These are phyloP conservation scores for Plagiodera versicolora DNA, from an alignment of 2,888 invertebrate genomes.

Conservation along the genomic window DNA sequence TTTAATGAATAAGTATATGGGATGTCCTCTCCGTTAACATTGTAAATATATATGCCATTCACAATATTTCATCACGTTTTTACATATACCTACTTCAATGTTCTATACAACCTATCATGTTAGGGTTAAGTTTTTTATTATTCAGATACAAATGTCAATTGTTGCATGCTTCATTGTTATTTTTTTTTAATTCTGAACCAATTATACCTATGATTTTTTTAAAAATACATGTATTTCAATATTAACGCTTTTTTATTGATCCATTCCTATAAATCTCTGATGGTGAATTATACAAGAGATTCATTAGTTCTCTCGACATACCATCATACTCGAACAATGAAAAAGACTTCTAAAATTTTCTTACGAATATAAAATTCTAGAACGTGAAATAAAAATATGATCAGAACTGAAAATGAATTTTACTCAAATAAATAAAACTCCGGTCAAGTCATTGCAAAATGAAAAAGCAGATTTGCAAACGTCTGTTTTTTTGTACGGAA, in stretches of 20 bases:
- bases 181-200: slow-evolving; percentile 40
- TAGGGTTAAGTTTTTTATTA: slow-evolving; percentile 36
- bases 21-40: slow-evolving; percentile 18
- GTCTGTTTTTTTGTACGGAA: too few species aligned
- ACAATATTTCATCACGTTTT: slow-evolving; percentile 27
- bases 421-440: too few species aligned
- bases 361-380: too few species aligned
- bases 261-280: not conserved
- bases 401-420: too few species aligned
- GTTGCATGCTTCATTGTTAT: slow-evolving; percentile 41
- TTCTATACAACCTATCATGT: slow-evolving; percentile 23
- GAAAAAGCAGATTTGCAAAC: too few species aligned
- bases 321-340: too few species aligned
- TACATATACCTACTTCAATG: slow-evolving; percentile 30
- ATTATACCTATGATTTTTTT: slow-evolving; percentile 38
- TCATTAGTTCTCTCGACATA: too few species aligned
- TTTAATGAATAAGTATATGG: slow-evolving; percentile 14
- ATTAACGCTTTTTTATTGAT: not conserved
- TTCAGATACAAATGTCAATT: slow-evolving; percentile 40
- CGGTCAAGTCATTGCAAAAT: too few species aligned
- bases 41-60: slow-evolving; percentile 28
- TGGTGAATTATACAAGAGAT: too few species aligned
- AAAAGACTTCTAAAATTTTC: too few species aligned
- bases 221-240: slow-evolving; percentile 13
- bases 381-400: too few species aligned